Conservation (phyloP, 2,888 invertebrate species). For the Eueremaeus valkanovi region DNA sequence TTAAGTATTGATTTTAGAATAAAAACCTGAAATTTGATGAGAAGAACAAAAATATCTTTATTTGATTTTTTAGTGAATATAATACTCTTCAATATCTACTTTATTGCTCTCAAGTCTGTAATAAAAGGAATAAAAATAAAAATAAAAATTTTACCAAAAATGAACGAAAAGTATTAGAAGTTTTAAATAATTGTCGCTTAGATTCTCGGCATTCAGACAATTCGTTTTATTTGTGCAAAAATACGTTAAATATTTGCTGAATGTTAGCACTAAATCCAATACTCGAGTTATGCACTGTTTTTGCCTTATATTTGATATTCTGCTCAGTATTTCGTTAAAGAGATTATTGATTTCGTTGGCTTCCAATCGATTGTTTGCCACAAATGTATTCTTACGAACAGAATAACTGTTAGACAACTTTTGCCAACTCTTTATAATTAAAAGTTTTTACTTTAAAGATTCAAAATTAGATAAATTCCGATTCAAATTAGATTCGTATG, state of each 20-base stretch:
- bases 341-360: neutral
- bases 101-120: neutral
- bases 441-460: neutral
- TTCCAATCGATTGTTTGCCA: constrained; percentile 25
- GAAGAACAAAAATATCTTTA: neutral
- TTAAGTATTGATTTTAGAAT: neutral
- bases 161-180: neutral
- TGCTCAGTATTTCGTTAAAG: neutral
- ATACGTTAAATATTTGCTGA: neutral
- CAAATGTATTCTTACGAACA: constrained; percentile 1
- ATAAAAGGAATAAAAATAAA: no score
- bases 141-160: no score
- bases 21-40: neutral
- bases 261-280: neutral
- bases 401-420: no score
- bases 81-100: neutral
- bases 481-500: no score
- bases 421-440: neutral
- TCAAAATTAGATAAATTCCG: no score
- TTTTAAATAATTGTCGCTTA: neutral
- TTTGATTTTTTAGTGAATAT: neutral
- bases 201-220: neutral
- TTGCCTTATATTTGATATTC: neutral
- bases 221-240: neutral
- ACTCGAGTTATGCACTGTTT: neutral